Base-by-base conservation (phyloP, 37 sponge, comb jelly and placozoan genomes). In the Crambe crambe region DNA sequence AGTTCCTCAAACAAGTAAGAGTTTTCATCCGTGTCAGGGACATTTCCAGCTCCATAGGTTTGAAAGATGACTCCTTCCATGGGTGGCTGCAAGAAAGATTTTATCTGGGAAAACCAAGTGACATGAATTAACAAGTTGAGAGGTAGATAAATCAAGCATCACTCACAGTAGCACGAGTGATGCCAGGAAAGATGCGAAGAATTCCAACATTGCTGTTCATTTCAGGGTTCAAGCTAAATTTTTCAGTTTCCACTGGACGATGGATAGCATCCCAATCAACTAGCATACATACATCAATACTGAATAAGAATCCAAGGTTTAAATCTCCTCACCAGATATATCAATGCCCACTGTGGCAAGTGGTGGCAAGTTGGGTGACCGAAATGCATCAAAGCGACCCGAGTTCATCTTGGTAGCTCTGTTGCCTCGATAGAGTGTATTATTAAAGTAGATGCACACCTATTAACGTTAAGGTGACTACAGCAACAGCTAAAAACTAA, bases 101-200 rank as follows among this genome's bases (percentile, higher is more conserved):
- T 34, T 0, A 97, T 37, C 97, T 97, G 57, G 0, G 74, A 1
- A 73, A 0, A 40, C n/a, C n/a, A 10, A 27, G 70, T n/a, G 64
- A 47, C 51, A 47, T 47, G 6, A 12, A 47, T 47, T 15, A 47
- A 15, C 10, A 47, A 12, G 51, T 47, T 6, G 51, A 15, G 51
- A 47, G 6, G 12, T 12, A 20, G 27, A 21, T 9, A 21, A 60
- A 4, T 26, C 4, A 21, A 6, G 20, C 51, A 10, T n/a, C 44
- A 67, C 94, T 83, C 56, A 97, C 95, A 6, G 96, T 86, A 23
- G 56, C 73, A n/a, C 70, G 38, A 34, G 93, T 91, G 26, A 98
- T 98, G 21, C 99, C 99, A 42, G 99, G 99, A 66, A 96, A 98
- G 23, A 98, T 78, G 3, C 97, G 80, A 36, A 98, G 74, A 6